A percentile compares a stretch with the other conserved stretches of the same genome.
Conservation (phyloP, 2,888 invertebrate species). For the Trisateles emortualis region DNA sequence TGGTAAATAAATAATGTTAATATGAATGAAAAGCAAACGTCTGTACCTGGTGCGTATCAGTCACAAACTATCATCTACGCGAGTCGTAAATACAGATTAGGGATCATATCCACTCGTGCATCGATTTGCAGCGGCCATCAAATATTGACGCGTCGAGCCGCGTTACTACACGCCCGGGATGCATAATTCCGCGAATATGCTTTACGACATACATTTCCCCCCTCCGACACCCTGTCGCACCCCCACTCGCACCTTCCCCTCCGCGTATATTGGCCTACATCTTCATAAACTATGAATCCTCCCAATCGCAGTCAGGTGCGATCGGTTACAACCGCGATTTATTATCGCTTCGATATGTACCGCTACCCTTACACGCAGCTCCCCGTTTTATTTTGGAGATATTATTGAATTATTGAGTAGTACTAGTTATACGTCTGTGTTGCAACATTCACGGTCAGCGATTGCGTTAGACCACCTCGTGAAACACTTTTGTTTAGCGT, state of each 20-base stretch:
- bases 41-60: neutral
- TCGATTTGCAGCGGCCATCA: conserved; percentile 77
- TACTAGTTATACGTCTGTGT: conserved; percentile 17
- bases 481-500: conserved; percentile 30
- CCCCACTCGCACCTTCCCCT: conserved; percentile 28
- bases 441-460: conserved; percentile 33
- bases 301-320: conserved; percentile 82
- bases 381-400: conserved; percentile 62
- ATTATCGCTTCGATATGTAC: conserved; percentile 66
- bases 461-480: conserved; percentile 6
- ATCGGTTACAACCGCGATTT: conserved; percentile 75
- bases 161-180: conserved; percentile 69
- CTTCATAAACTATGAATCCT: conserved; percentile 82
- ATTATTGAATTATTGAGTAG: conserved; percentile 71
- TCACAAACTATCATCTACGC: conserved; percentile 38
- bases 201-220: conserved; percentile 58
- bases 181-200: conserved; percentile 67
- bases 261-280: conserved; percentile 41
- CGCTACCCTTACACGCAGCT: conserved; percentile 48
- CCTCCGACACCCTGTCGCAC: conserved; percentile 35
- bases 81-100: conserved; percentile 70
- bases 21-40: neutral
- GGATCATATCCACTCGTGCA: conserved; percentile 59
- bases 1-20: no score
- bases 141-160: conserved; percentile 72